Conservation (phyloP, 2,888 invertebrate species). For the Herminia tarsipennalis region DNA sequence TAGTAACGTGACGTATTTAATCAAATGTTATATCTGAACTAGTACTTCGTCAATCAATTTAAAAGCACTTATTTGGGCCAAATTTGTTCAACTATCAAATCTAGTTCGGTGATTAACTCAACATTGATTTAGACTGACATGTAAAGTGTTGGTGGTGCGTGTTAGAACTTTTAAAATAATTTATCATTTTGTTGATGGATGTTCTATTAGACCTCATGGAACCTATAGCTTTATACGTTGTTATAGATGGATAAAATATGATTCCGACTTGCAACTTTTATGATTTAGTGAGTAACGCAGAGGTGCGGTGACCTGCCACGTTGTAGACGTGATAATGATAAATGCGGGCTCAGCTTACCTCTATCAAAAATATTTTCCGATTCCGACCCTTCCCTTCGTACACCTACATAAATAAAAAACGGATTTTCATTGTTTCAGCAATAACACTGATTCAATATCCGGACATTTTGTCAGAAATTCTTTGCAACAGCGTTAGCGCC, state of each 20-base stretch:
- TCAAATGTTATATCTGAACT: not conserved
- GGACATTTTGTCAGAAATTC: conserved; percentile 51
- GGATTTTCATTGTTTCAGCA: conserved; percentile 66
- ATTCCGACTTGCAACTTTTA: conserved; percentile 55
- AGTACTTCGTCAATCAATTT: conserved; percentile 2
- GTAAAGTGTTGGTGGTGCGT: conserved; percentile 15
- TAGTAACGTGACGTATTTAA: conserved; percentile 4
- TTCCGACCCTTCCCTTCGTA: conserved; percentile 53
- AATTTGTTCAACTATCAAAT: conserved; percentile 12
- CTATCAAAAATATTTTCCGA: conserved; percentile 72
- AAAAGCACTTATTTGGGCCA: not conserved
- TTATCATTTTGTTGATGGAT: conserved; percentile 33
- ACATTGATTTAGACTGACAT: conserved; percentile 6
- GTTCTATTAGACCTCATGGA: conserved; percentile 11
- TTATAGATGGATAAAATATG: conserved; percentile 34
- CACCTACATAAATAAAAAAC: conserved; percentile 61
- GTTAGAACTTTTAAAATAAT: conserved; percentile 18
- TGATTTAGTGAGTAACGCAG: conserved; percentile 58
- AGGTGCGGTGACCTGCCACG: conserved; percentile 70
- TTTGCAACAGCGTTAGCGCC: conserved; percentile 44
- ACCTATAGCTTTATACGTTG: conserved; percentile 13
- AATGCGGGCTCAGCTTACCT: conserved; percentile 67
- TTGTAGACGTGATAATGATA: conserved; percentile 78
- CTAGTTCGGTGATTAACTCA: conserved; percentile 12
- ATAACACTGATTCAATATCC: conserved; percentile 54